A percentile compares a stretch with the other conserved stretches of the same genome.
phyloP scores from a whole-genome alignment of 2,797 vertebrate genomes.

The Antrozous pallidus region DNA sequence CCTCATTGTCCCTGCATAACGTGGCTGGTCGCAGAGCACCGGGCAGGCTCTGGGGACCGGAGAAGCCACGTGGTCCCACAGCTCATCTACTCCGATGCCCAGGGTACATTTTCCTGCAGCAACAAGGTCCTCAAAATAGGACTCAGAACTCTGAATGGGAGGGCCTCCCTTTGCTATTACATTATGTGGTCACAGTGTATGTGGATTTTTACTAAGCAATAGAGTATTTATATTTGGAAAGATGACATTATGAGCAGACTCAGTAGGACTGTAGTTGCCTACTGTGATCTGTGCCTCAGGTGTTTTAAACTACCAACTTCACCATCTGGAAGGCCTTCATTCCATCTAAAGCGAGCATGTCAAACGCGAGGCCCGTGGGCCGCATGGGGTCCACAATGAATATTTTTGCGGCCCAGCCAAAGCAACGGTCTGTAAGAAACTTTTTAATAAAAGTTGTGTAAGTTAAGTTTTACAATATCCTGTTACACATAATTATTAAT shows the following conservation, averaged over 20 bases:
- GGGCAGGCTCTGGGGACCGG: not conserved
- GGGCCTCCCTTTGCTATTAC: not conserved
- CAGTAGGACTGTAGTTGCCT: not conserved
- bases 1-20: not conserved
- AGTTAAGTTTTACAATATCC: too few relatives aligned
- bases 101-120: not conserved
- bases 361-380: too few relatives aligned
- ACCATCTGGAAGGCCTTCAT: not conserved
- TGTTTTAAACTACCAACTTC: not conserved
- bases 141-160: not conserved
- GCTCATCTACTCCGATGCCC: not conserved
- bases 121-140: not conserved
- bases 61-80: fast-evolving
- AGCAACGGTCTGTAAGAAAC: too few relatives aligned
- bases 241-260: not conserved
- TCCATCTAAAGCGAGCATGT: not conserved
- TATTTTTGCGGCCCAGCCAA: too few relatives aligned
- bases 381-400: too few relatives aligned
- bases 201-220: not conserved
- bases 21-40: not conserved
- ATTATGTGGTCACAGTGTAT: not conserved
- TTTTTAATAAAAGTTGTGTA: too few relatives aligned
- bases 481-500: too few relatives aligned
- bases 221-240: not conserved
- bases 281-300: not conserved